Base-by-base conservation (phyloP, 1,140 invertebrate species). In the Papilio glaucus region DNA sequence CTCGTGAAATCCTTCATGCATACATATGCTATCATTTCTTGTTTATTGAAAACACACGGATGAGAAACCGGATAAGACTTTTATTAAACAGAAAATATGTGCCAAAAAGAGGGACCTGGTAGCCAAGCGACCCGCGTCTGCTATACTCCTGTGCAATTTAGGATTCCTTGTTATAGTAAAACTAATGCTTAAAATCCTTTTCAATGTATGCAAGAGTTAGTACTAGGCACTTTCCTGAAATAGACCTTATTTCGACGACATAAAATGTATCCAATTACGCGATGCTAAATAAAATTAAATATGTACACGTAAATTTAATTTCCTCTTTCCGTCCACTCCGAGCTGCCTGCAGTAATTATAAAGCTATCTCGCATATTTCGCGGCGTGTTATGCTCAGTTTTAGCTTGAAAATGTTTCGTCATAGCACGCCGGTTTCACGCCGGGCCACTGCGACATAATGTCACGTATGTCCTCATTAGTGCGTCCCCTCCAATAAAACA, bases 11-110 rank as follows among this genome's bases (percentile, higher is more conserved):
- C 45, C 37, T 33, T 21, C 67, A 49, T 49, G 67, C 41, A 69
- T 69, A 69, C 42, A 69, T 69, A 69, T 69, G 67, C n/a, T 37
- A 15, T 53, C 15, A 69, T 69, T 69, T 49, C 42, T 69, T 49
- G 18, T 26, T 37, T 49, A 69, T 69, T 53, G 21, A 53, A 49
- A 53, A 53, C 39, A 49, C 13, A 53, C 9, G 38, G 29, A 6
- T 8, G 65, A 26, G n/a, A 26, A 42, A 0, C 9, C n/a, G 41
- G 15, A n/a, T 41, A 13, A 13, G 2, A 4, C 10, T 13, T 24
- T 26, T 57, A 57, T 57, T 57, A 57, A 57, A 24, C 10, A 10
- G 10, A 0, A 18, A 49, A 33, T n/a, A n/a, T n/a, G n/a, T n/a
- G n/a, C n/a, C n/a, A n/a, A n/a, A n/a, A n/a, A n/a, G n/a, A n/a